phyloP scores from a whole-genome alignment of 2,113 vertebrate species.

The Corydoras maculifer region DNA sequence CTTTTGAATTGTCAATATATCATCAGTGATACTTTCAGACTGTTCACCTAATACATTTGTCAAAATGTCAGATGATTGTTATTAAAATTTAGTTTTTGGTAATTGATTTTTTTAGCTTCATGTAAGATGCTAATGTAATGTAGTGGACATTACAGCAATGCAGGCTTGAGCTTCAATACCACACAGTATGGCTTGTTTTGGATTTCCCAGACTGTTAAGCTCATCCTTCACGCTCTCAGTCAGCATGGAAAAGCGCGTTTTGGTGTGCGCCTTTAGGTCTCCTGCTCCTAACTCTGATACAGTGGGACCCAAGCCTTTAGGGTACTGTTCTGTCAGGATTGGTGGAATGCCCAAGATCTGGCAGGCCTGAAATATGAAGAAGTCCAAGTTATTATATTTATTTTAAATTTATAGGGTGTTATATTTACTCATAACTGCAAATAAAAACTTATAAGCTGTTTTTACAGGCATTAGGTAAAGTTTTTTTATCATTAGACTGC shows the following conservation, averaged over 20 bases:
- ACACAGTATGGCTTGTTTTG: conserved; percentile 73
- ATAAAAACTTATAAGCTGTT: no score
- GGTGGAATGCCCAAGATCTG: conserved; percentile 65
- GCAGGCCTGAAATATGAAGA: conserved; percentile 58
- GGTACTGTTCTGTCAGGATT: conserved; percentile 82
- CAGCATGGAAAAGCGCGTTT: conserved; percentile 83
- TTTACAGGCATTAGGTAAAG: no score
- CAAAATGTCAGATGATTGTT: no score
- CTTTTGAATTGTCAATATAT: no score
- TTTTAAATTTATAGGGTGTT: no score
- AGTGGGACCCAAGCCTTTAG: conserved; percentile 76
- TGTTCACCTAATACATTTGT: no score
- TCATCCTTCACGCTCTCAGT: conserved; percentile 63
- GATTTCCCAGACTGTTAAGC: conserved; percentile 61
- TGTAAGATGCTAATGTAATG: not conserved
- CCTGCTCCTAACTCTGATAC: conserved; percentile 76
- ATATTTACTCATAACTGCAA: no score
- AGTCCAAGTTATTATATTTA: no score
- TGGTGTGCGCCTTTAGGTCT: conserved; percentile 63
- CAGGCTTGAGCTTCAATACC: conserved; percentile 84
- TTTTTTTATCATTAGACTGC: no score
- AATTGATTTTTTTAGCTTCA: not conserved
- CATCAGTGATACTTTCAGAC: no score
- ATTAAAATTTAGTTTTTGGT: no score
- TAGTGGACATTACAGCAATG: conserved; percentile 64